phyloP scores from a whole-genome alignment of 2,797 vertebrate genomes.

The Chloroceryle amazona region DNA sequence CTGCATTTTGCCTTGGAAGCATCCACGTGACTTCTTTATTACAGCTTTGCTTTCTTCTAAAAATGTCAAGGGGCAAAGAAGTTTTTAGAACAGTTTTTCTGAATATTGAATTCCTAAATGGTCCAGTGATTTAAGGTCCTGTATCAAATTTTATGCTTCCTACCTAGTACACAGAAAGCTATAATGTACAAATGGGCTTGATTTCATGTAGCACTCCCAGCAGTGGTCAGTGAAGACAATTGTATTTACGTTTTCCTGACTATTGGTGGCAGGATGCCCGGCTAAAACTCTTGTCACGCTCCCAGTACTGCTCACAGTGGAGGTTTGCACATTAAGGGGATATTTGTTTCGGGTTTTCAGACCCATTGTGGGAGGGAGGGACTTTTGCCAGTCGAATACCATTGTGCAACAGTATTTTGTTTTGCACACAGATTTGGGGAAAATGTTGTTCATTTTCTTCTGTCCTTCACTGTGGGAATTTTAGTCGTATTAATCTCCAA shows the following conservation, averaged over 20 bases:
- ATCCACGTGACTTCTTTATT: neutral
- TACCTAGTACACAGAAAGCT: neutral
- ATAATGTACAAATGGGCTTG: neutral
- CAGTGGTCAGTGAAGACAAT: slow-evolving; percentile 27
- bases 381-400: neutral
- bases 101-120: neutral
- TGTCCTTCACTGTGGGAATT: neutral
- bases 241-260: slow-evolving; percentile 30
- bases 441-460: neutral
- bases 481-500: neutral
- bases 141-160: neutral
- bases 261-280: slow-evolving; percentile 52
- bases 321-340: neutral
- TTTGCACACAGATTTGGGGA: neutral
- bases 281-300: neutral
- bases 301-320: neutral
- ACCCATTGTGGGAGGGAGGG: neutral
- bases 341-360: slow-evolving; percentile 9
- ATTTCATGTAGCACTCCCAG: neutral
- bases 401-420: neutral
- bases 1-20: neutral
- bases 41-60: neutral
- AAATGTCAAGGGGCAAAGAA: neutral
- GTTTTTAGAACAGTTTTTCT: neutral
- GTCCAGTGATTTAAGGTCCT: neutral